Base-by-base conservation (phyloP, 2,113 vertebrate genomes). In the Columba janthina region DNA sequence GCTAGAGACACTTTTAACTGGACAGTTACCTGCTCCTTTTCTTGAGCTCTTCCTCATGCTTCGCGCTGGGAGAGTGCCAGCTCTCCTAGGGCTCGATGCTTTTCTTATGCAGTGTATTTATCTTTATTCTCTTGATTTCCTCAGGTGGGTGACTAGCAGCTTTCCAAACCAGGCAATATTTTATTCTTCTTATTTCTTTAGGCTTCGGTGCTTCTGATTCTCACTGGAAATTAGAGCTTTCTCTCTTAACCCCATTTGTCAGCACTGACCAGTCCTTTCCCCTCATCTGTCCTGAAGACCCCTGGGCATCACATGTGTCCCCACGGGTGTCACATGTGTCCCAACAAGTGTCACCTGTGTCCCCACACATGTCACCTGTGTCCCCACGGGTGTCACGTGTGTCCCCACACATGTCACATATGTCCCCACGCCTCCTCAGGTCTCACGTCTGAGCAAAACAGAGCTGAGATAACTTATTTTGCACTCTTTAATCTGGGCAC, bases 261-360 rank as follows among this genome's bases (percentile, higher is more conserved):
- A 46, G 28, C 1, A 6, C 46, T 10, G 13, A 6, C 29, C 62
- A 18, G 20, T 26, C 36, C 31, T 12, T 6, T 24, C 32, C 36
- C 21, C 50, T 40, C 11, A 4, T 3, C 40, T 14, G 5, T 15
- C 62, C 76, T 22, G 64, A 7, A 2, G 3, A 44, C 22, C 34
- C 15, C 40, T 1, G 1, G 24, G 25, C 50, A 40, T 5, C 38
- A 15, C 2, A 3, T 6, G 5, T 1, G 5, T 31, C 72, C 57
- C 36, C 42, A 44, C 4, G 42, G 6, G 42, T 44, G 42, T 5
- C 38, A 14, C 2, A 2, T 7, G 5, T 1, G 5, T 31, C 72
- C 51, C 32, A n/a, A 22, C 17, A 9, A 3, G 42, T 44, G 44
- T 44, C 44, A 44, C 44, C 7, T 18, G 44, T 44, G 17, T 44